A percentile compares a stretch with the other conserved stretches of the same genome.
Conservation (phyloP, 2,797 vertebrate genomes). For the Muscicapa comitata region DNA sequence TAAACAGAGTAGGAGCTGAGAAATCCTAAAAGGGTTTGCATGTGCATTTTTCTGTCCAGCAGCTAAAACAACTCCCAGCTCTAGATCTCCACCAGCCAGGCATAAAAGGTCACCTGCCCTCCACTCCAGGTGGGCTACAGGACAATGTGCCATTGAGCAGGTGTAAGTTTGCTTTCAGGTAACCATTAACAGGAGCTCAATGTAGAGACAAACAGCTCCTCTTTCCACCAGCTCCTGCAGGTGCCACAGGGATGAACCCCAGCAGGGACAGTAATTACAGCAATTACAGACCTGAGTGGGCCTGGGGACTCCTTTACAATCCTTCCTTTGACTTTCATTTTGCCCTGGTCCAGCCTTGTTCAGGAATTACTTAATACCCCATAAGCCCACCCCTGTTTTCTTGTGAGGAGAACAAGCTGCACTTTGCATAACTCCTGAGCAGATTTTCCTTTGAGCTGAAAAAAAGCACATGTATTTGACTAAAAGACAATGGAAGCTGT, state of each 20-base stretch:
- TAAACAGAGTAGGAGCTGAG: background rate
- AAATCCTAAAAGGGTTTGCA: background rate
- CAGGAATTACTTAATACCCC: background rate
- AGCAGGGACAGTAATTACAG: background rate
- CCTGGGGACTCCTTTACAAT: background rate
- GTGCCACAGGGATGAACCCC: background rate
- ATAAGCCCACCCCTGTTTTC: background rate
- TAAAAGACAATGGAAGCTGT: background rate
- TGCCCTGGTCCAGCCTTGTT: background rate
- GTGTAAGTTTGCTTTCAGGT: background rate
- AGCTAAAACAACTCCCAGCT: background rate
- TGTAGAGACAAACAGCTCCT: background rate
- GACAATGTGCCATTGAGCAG: background rate
- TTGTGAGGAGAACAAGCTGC: background rate
- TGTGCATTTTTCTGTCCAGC: background rate
- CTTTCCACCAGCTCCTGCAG: background rate
- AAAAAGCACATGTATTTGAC: background rate
- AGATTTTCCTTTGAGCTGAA: background rate
- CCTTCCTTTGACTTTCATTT: background rate
- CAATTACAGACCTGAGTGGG: background rate
- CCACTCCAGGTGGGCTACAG: background rate
- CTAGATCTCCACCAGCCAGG: background rate
- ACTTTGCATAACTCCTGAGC: background rate
- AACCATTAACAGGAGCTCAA: slow-evolving; percentile 25
- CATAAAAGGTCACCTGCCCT: background rate